Percentiles rank a stretch among this genome's conserved stretches.
Conservation (phyloP, 2,888 invertebrate genomes). For the Caradrina clavipalpis region DNA sequence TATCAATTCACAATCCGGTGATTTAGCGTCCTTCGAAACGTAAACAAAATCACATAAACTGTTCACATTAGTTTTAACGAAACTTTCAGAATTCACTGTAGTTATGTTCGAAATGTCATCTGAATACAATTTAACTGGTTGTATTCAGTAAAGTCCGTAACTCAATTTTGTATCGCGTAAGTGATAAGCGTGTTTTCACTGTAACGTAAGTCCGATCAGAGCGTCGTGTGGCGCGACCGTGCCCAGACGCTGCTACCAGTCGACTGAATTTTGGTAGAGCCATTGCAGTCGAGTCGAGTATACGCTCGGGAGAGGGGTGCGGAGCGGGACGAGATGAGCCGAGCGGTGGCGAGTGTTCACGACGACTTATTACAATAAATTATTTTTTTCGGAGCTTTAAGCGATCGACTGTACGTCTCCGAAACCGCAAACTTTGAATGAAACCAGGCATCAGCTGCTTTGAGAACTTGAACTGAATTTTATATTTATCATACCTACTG, state of each 20-base stretch:
- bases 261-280: conserved; percentile 86
- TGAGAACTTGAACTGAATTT: conserved; percentile 52
- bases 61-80: conserved; percentile 71
- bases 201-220: conserved; percentile 82
- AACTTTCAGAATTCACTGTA: conserved; percentile 55
- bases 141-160: conserved; percentile 66
- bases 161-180: conserved; percentile 77
- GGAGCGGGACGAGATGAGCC: conserved; percentile 85
- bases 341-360: conserved; percentile 89
- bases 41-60: conserved; percentile 76
- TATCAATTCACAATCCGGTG: conserved; percentile 71
- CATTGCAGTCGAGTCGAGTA: conserved; percentile 88
- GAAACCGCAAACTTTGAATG: conserved; percentile 83
- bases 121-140: conserved; percentile 41
- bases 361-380: conserved; percentile 90
- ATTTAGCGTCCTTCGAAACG: conserved; percentile 65
- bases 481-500: conserved; percentile 37
- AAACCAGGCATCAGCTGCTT: conserved; percentile 79
- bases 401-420: conserved; percentile 82
- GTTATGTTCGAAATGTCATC: conserved; percentile 44
- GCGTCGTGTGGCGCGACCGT: conserved; percentile 88
- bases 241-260: conserved; percentile 86
- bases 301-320: conserved; percentile 80
- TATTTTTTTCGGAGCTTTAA: conserved; percentile 87
- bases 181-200: conserved; percentile 86